Conservation (phyloP, 2,797 vertebrate genomes). For the Danio aesculapii region DNA sequence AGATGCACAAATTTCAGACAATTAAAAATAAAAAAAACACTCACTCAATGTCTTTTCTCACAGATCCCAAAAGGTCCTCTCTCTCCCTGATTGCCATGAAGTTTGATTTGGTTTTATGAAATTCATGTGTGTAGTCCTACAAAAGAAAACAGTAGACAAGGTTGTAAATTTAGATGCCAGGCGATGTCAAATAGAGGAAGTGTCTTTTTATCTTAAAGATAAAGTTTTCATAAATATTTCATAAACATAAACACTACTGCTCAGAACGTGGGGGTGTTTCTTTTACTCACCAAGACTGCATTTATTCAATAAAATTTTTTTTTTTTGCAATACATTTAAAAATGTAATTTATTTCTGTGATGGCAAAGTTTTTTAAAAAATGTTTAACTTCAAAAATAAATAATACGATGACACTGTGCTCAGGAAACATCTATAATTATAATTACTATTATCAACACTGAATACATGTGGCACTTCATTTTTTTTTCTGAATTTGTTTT, state of each 20-base stretch:
- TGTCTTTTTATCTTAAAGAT: not conserved
- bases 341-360: not conserved
- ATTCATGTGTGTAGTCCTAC: conserved; percentile 98
- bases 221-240: too few relatives aligned
- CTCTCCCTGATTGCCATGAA: conserved; percentile 94
- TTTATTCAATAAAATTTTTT: not conserved
- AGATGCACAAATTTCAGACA: not conserved
- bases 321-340: too few relatives aligned
- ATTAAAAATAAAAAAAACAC: conserved; percentile 69
- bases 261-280: not conserved
- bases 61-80: conserved; percentile 95
- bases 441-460: too few relatives aligned
- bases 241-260: not conserved
- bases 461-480: not conserved
- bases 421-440: not conserved
- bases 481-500: not conserved
- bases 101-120: conserved; percentile 99
- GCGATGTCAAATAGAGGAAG: not conserved
- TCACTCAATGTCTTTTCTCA: conserved; percentile 98
- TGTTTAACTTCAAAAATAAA: not conserved
- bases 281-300: not conserved
- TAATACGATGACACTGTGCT: not conserved
- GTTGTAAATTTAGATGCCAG: conserved; percentile 11
- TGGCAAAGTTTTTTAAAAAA: too few relatives aligned
- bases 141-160: conserved; percentile 31